phyloP scores from a whole-genome alignment of 2,113 vertebrate genomes.

The Cebus imitator region DNA sequence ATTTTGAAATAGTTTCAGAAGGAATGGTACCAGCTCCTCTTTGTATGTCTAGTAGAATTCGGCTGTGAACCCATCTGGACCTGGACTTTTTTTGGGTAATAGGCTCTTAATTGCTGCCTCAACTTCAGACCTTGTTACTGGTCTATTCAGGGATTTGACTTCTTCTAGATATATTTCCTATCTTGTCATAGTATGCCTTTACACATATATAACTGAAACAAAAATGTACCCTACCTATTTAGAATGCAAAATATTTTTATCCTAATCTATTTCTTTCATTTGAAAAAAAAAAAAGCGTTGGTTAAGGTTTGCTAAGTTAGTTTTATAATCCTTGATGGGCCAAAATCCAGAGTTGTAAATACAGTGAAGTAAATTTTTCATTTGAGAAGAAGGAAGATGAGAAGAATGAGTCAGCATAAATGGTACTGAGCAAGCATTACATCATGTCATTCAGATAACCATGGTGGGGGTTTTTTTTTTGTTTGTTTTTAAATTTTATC shows the following conservation, averaged over 20 bases:
- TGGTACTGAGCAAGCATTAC: neutral
- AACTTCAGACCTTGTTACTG: too few species aligned
- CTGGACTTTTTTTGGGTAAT: too few species aligned
- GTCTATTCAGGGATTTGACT: too few species aligned
- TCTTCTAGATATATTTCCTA: neutral
- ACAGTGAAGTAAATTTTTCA: neutral
- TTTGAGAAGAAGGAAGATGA: neutral
- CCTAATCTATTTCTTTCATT: neutral
- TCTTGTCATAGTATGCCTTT: neutral
- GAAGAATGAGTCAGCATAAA: neutral
- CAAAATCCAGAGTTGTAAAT: conserved; percentile 6
- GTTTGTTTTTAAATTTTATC: neutral
- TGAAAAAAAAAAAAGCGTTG: conserved; percentile 19
- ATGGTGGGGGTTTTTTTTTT: neutral
- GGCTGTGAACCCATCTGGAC: too few species aligned
- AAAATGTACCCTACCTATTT: neutral
- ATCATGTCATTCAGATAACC: neutral
- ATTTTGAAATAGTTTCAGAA: too few species aligned
- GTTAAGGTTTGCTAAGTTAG: neutral
- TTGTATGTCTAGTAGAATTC: too few species aligned
- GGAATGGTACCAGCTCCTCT: too few species aligned
- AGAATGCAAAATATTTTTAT: neutral
- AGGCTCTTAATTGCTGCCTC: too few species aligned
- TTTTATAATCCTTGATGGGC: neutral
- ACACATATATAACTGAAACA: neutral